Conservation (phyloP, 1,140 invertebrate species). For the Drosophila nigrodunni region DNA sequence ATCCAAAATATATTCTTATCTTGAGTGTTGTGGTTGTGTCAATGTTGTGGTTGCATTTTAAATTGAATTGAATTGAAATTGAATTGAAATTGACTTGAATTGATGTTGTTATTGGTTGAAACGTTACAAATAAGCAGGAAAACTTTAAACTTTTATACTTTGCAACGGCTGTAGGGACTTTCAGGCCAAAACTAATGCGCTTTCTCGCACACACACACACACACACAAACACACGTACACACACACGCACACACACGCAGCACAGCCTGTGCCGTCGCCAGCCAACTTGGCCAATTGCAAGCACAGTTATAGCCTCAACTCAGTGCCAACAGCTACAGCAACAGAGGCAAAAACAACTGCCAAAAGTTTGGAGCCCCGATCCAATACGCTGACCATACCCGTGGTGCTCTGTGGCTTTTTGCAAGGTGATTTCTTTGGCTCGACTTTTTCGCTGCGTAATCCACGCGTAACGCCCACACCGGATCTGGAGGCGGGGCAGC, state of each 20-base stretch:
- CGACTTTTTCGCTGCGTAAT: conserved; percentile 66
- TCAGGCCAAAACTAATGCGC: conserved; percentile 40
- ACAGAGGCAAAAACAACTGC: conserved; percentile 7
- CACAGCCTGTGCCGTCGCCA: conserved; percentile 25
- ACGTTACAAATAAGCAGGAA: conserved; percentile 18
- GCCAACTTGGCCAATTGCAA: conserved; percentile 49
- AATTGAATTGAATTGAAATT: conserved; percentile 53
- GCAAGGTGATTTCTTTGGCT: conserved; percentile 79
- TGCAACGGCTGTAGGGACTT: conserved; percentile 10
- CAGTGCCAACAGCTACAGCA: conserved; percentile 21
- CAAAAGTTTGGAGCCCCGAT: conserved; percentile 10
- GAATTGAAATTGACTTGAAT: conserved; percentile 55
- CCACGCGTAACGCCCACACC: conserved; percentile 49
- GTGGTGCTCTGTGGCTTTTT: conserved; percentile 79
- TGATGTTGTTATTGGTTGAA: conserved; percentile 70
- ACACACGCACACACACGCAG: conserved; percentile 15
- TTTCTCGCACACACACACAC: conserved; percentile 33
- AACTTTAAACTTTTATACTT: conserved; percentile 9
- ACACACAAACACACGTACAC: conserved; percentile 5
- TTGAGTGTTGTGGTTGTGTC: conserved; percentile 83
- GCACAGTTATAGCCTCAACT: conserved; percentile 33
- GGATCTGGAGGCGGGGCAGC: conserved; percentile 59
- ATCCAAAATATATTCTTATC: conserved; percentile 57
- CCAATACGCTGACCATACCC: conserved; percentile 71
- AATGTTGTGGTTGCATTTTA: conserved; percentile 81